Evolutionary conservation across 2,113 vertebrate species (phyloP).

Genomic region (Mirza zaza): DNA sequence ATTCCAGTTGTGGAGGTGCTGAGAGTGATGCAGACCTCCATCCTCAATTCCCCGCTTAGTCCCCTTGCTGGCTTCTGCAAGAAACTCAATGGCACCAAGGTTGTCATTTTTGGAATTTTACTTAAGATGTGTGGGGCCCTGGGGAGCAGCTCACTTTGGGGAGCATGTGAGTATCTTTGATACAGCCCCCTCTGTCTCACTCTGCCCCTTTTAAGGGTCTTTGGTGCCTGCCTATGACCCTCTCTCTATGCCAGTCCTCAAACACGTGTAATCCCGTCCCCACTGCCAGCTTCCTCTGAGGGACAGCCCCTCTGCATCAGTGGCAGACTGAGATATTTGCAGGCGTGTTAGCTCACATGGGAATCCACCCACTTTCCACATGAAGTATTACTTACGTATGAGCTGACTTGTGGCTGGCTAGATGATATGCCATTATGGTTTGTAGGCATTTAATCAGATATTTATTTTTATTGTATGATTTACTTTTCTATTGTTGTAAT

Average conservation of each 20-base stretch:
- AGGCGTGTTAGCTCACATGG: background rate
- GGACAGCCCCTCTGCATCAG: background rate
- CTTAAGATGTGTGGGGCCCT: background rate
- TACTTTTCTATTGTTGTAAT: background rate
- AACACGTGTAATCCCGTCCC: background rate
- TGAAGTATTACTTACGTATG: background rate
- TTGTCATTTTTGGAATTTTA: background rate
- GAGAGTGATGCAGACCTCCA: background rate
- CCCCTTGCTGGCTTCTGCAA: background rate
- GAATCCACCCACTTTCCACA: background rate
- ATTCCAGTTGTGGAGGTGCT: background rate
- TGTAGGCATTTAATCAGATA: background rate
- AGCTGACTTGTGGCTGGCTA: background rate
- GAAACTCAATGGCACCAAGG: background rate
- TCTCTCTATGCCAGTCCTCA: background rate
- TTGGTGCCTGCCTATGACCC: background rate
- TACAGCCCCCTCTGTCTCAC: background rate
- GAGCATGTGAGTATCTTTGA: background rate
- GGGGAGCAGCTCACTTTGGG: background rate
- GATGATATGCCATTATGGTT: background rate
- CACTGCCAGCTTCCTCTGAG: background rate
- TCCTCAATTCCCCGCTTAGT: background rate
- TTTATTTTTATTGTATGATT: conserved; percentile 28
- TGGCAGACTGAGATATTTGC: background rate
- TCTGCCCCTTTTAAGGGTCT: background rate